A percentile compares a stretch with the other conserved stretches of the same genome.
Evolutionary conservation across 2,888 invertebrate species (phyloP).

Genomic region (Trachelus tabidus): DNA sequence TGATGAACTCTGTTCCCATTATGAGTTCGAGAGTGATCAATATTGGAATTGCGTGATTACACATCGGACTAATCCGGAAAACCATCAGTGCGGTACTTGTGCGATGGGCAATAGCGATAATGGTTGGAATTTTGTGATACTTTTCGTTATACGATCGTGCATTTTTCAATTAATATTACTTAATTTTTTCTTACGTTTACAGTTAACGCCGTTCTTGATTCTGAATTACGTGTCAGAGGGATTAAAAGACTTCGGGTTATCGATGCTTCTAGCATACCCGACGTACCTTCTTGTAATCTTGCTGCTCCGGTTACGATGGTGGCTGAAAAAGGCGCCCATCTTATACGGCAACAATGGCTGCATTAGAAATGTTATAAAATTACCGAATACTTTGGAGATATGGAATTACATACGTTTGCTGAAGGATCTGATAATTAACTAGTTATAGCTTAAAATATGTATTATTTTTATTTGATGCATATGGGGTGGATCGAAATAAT

Average conservation of each 20-base stretch:
- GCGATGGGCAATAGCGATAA: conserved; percentile 7
- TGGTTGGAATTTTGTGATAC: not conserved
- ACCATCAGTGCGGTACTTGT: conserved; percentile 5
- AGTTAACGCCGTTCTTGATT: not conserved
- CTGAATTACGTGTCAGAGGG: not conserved
- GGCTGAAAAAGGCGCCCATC: not conserved
- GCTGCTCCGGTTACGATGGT: not conserved
- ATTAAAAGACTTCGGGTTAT: not conserved
- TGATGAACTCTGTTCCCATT: conserved; percentile 4
- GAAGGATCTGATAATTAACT: not conserved
- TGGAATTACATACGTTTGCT: not conserved
- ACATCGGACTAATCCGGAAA: conserved; percentile 9
- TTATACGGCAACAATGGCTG: not conserved
- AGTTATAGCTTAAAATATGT: not conserved
- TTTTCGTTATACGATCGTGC: not conserved
- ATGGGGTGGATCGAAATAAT: not conserved
- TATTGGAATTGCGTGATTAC: conserved; percentile 12
- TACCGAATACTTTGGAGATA: not conserved
- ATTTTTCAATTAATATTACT: not conserved
- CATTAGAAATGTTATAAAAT: not conserved
- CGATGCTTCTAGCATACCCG: not conserved
- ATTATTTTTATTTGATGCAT: not conserved
- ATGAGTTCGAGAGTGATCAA: conserved; percentile 1
- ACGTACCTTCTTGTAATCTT: not conserved
- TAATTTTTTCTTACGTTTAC: not conserved